Percentiles rank a stretch among this genome's conserved stretches.
phyloP scores from a whole-genome alignment of 2,888 invertebrate genomes.

The Notodonta ziczac region DNA sequence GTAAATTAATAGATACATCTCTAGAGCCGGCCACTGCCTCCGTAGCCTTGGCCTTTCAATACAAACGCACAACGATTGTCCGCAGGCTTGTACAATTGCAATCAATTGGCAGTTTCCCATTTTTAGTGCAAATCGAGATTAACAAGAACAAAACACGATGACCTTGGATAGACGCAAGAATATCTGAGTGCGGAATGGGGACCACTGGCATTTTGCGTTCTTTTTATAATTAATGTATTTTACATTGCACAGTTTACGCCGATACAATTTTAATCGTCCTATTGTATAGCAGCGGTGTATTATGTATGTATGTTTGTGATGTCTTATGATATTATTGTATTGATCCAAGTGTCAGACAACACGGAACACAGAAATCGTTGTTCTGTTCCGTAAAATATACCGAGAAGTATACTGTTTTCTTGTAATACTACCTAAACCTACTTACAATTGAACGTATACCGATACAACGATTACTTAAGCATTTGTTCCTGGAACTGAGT shows the following conservation, averaged over 20 bases:
- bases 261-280: no score
- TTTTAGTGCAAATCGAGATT: slow-evolving; percentile 9
- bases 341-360: background rate
- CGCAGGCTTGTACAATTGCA: slow-evolving; percentile 6
- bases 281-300: no score
- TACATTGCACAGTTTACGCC: background rate
- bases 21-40: slow-evolving; percentile 14
- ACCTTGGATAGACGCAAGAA: slow-evolving; percentile 17
- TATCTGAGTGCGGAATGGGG: background rate
- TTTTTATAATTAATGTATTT: background rate
- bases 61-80: slow-evolving; percentile 10
- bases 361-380: background rate
- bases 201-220: background rate
- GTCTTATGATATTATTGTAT: background rate
- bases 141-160: background rate
- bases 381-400: background rate
- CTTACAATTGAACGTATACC: no score
- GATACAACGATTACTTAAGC: background rate
- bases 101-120: slow-evolving; percentile 20
- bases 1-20: background rate
- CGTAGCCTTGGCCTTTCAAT: slow-evolving; percentile 33
- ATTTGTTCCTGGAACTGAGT: background rate
- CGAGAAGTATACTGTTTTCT: no score
- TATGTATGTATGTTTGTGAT: background rate
- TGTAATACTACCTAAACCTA: no score